phyloP scores from a whole-genome alignment of 1,140 invertebrate genomes.

The Penaeus chinensis region DNA sequence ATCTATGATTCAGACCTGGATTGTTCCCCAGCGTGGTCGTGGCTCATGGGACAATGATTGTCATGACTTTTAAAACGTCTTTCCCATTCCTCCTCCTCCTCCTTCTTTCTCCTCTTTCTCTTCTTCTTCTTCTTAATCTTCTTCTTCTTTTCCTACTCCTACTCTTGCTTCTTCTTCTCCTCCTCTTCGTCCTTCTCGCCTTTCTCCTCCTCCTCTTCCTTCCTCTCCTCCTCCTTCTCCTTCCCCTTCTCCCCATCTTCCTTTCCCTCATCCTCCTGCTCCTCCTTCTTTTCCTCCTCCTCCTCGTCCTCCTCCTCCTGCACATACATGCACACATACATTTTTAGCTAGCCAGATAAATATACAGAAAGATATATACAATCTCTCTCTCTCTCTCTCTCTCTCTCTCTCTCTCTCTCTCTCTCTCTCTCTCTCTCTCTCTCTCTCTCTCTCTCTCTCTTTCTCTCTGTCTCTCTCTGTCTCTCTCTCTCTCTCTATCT shows the following conservation, averaged over 20 bases:
- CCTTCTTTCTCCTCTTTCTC: neutral
- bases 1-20: no score
- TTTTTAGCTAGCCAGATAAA: no score
- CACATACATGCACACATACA: neutral
- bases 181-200: neutral
- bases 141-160: neutral
- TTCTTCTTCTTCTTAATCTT: neutral
- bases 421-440: neutral
- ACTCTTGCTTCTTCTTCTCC: neutral
- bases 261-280: neutral
- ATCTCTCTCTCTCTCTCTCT: constrained; percentile 26
- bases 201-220: neutral
- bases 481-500: neutral
- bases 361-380: no score
- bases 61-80: no score
- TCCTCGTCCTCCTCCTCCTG: neutral
- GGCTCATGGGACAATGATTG: no score
- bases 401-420: constrained; percentile 5
- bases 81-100: constrained; percentile 20
- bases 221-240: neutral
- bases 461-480: neutral
- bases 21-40: no score
- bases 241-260: neutral
- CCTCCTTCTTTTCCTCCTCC: neutral
- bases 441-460: neutral